These are phyloP conservation scores for Chlorodrepanis virens DNA, from an alignment of 2,113 vertebrate genomes.

Conservation along the genomic window DNA sequence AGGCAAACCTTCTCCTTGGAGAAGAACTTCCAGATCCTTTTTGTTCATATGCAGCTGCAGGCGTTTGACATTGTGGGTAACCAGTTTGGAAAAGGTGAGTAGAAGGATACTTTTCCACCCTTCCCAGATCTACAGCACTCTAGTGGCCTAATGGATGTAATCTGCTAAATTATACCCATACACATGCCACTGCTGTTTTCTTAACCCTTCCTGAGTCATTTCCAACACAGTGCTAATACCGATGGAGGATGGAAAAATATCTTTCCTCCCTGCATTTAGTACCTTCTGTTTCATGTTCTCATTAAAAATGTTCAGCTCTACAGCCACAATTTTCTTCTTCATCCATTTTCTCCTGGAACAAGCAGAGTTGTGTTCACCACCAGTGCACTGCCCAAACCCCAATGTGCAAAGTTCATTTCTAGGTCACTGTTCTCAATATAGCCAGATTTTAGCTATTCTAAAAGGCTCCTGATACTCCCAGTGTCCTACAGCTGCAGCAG, in stretches of 20 bases:
- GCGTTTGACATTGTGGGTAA: slow-evolving; percentile 76
- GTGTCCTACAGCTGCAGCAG: neutral
- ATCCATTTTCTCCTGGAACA: neutral
- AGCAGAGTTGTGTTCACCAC: neutral
- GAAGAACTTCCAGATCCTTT: slow-evolving; percentile 69
- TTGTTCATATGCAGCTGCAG: slow-evolving; percentile 80
- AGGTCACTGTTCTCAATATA: neutral
- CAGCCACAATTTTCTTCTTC: neutral
- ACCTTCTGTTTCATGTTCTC: neutral
- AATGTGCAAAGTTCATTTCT: neutral
- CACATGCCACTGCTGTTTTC: neutral
- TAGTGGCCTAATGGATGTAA: neutral
- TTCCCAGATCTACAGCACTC: neutral
- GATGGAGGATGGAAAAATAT: neutral
- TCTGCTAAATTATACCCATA: neutral
- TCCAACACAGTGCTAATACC: neutral
- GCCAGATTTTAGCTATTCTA: neutral
- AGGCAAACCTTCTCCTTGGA: slow-evolving; percentile 66
- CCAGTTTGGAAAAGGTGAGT: slow-evolving; percentile 81
- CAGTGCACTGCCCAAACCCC: neutral
- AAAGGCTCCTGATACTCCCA: neutral
- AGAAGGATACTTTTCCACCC: neutral
- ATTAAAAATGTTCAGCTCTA: neutral
- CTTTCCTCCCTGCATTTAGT: neutral
- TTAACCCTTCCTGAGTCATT: neutral